Percentiles rank a stretch among this genome's conserved stretches.
Conservation (phyloP, 2,797 vertebrate genomes). For the Poeciliopsis infans region DNA sequence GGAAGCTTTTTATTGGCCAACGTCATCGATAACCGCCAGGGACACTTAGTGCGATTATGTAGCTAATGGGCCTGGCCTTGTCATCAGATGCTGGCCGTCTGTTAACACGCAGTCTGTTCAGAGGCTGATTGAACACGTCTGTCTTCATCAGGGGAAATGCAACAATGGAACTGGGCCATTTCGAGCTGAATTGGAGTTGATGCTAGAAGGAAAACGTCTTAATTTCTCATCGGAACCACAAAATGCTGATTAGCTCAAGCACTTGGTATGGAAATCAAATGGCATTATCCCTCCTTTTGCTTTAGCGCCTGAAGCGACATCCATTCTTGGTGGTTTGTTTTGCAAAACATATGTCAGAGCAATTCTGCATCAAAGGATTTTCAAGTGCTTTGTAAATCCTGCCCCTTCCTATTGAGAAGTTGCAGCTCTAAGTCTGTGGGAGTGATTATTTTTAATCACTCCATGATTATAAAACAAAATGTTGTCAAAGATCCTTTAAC, state of each 20-base stretch:
- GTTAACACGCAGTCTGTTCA: conserved; percentile 71
- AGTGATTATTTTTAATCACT: conserved; percentile 40
- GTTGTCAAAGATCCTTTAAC: background rate
- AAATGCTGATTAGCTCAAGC: conserved; percentile 48
- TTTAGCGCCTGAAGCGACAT: conserved; percentile 19
- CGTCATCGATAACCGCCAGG: conserved; percentile 60
- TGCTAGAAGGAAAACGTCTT: conserved; percentile 47
- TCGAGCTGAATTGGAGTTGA: conserved; percentile 57
- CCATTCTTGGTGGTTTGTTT: conserved; percentile 14
- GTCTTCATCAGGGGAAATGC: conserved; percentile 69
- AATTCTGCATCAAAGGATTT: conserved; percentile 13
- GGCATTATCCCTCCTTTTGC: conserved; percentile 16
- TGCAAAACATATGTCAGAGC: conserved; percentile 15
- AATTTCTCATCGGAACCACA: conserved; percentile 45
- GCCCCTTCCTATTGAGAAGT: conserved; percentile 22
- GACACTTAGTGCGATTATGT: conserved; percentile 68
- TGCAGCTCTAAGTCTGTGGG: conserved; percentile 35
- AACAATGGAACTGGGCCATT: conserved; percentile 64
- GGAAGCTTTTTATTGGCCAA: conserved; percentile 42
- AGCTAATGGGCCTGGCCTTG: conserved; percentile 75
- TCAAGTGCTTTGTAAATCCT: conserved; percentile 35
- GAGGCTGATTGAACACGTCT: conserved; percentile 73
- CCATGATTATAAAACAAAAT: conserved; percentile 26
- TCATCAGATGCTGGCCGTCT: conserved; percentile 74
- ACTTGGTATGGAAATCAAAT: conserved; percentile 47